Evolutionary conservation across 2,797 vertebrate genomes (phyloP).

Genomic region (Rhodeus uyekii): DNA sequence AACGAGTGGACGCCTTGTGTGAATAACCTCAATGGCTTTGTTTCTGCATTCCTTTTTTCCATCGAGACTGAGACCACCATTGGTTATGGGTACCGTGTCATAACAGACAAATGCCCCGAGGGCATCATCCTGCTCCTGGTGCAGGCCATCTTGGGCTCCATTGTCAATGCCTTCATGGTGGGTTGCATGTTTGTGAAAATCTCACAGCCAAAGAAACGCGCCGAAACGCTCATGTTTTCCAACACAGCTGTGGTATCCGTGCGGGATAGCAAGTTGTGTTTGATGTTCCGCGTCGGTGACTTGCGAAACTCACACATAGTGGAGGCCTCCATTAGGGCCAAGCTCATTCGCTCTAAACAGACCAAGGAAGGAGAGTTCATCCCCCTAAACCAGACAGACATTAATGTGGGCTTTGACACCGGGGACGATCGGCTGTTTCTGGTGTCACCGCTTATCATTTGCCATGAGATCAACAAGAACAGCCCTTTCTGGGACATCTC

Average conservation of each 20-base stretch:
- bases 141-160: conserved; percentile 67
- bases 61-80: conserved; percentile 69
- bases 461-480: conserved; percentile 63
- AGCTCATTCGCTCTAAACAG: conserved; percentile 64
- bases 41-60: conserved; percentile 67
- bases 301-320: conserved; percentile 67
- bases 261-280: conserved; percentile 62
- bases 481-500: conserved; percentile 68
- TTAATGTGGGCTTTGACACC: conserved; percentile 65
- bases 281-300: conserved; percentile 68
- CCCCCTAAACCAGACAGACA: conserved; percentile 65
- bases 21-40: conserved; percentile 65
- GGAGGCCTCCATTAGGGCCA: conserved; percentile 67
- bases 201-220: conserved; percentile 66
- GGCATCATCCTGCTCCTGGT: conserved; percentile 63
- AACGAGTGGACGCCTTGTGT: conserved; percentile 64
- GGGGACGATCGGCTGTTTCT: conserved; percentile 66
- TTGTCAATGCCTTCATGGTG: conserved; percentile 69
- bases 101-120: conserved; percentile 66
- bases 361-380: conserved; percentile 69
- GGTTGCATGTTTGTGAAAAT: conserved; percentile 69
- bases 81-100: conserved; percentile 66
- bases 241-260: conserved; percentile 63
- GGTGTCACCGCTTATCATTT: conserved; percentile 67
- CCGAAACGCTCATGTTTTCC: conserved; percentile 68